These are phyloP conservation scores for Antennarius maculatus DNA, from an alignment of 2,797 vertebrate genomes.

Conservation along the genomic window DNA sequence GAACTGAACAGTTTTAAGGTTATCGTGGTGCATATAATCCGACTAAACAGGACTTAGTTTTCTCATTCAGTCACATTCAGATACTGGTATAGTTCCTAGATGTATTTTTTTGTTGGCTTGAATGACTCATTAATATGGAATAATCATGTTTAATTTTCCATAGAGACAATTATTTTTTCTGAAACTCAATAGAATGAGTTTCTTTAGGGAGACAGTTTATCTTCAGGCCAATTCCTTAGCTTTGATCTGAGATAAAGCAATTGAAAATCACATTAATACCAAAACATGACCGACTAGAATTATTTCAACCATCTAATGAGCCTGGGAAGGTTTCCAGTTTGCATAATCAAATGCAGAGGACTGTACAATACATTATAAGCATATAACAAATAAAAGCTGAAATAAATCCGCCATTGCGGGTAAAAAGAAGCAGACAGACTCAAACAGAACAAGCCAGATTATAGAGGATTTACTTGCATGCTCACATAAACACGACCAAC, in stretches of 20 bases:
- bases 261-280: constrained; percentile 72
- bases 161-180: constrained; percentile 25
- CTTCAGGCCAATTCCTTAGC: constrained; percentile 70
- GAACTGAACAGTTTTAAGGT: not conserved
- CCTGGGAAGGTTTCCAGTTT: constrained; percentile 71
- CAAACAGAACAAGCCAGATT: constrained; percentile 2
- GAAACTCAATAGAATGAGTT: constrained; percentile 67
- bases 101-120: constrained; percentile 18
- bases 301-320: constrained; percentile 77
- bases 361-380: constrained; percentile 76
- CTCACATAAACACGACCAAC: constrained; percentile 30
- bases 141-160: constrained; percentile 62
- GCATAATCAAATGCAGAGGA: constrained; percentile 69
- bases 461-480: not conserved
- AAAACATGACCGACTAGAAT: constrained; percentile 66
- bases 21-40: constrained; percentile 14
- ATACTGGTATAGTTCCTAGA: constrained; percentile 22
- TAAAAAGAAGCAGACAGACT: constrained; percentile 59
- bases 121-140: constrained; percentile 64
- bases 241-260: constrained; percentile 76
- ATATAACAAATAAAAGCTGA: constrained; percentile 68
- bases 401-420: constrained; percentile 46
- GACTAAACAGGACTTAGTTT: not conserved
- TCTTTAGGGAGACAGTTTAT: constrained; percentile 66
- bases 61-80: constrained; percentile 8